phyloP scores from a whole-genome alignment of 2,797 vertebrate species.

The Lophotriccus pileatus region DNA sequence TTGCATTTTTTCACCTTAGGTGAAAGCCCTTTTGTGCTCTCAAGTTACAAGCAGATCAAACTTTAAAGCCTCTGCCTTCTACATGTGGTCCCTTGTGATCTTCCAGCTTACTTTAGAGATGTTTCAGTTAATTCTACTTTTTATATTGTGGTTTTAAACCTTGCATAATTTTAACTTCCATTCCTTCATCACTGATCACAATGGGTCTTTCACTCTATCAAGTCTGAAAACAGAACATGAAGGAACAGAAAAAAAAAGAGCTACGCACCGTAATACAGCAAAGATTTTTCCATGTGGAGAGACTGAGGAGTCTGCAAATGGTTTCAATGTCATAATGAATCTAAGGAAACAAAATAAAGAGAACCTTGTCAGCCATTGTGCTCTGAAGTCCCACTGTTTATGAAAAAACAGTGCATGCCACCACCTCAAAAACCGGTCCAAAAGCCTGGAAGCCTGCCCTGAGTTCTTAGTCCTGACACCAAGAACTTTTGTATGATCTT shows the following conservation, averaged over 20 bases:
- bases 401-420: not conserved
- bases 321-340: slow-evolving; percentile 86
- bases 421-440: not conserved
- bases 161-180: not conserved
- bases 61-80: not conserved
- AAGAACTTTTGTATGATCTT: too few relatives aligned
- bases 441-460: not conserved
- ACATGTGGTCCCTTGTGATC: not conserved
- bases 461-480: not conserved
- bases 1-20: not conserved
- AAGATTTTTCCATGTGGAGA: slow-evolving; percentile 85
- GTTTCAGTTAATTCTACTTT: not conserved
- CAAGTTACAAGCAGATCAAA: not conserved
- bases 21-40: not conserved
- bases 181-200: not conserved
- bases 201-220: not conserved
- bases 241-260: not conserved
- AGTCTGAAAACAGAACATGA: not conserved
- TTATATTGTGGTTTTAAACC: not conserved
- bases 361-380: not conserved
- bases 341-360: slow-evolving; percentile 65
- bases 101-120: not conserved
- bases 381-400: not conserved
- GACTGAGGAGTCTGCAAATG: slow-evolving; percentile 76
- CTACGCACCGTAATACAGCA: slow-evolving; percentile 85